Evolutionary conservation across 2,113 vertebrate species (phyloP), one percentile per base, ranked within the genome.

Genomic region (Peromyscus leucopus): DNA sequence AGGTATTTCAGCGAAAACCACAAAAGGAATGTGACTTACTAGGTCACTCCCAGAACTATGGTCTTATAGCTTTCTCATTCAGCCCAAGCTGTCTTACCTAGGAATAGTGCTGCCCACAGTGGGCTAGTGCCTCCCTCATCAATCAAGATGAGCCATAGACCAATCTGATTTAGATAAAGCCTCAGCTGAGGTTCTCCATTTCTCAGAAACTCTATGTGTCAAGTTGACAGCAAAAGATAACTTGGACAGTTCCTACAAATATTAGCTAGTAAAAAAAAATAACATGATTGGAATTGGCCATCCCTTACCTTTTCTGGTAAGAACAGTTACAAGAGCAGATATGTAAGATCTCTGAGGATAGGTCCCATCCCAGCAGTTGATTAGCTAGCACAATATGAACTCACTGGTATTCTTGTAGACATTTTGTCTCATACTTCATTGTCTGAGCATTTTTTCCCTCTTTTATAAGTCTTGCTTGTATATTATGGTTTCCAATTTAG

Each of bases 301-400:
- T 75, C 93, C 0, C 96, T 98, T 95, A 96, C 95, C 92, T 97
- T 82, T 97, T 97, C 91, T 97, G 92, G 82, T 97, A 95, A 93
- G 72, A 98, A 97, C 96, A 97, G 97, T 83, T 93, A 0, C 84
- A 89, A 92, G 89, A 93, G 63, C 97, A 95, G 51, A 55, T 94
- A 96, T 48, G 31, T 0, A 95, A 89, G 86, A 98, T 94, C 91
- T 7, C 91, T 86, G 90, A 96, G 33, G 10, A 7, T 21, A 82
- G 51, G 51, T 2, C 48, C 16, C 17, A 36, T 11, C 48, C 11
- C 11, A 33, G 8, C 10, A 57, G 51, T 2, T 57, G 17, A 55
- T n/a, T 12, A 31, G 75, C 19, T n/a, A 24, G 22, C 19, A 22
- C 51, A 57, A 24, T 22, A n/a, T 33, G 22, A 22, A 80, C 19